Percentiles rank a stretch among this genome's conserved stretches.
Conservation (phyloP, 2,797 vertebrate species). For the Gambusia yucatana region DNA sequence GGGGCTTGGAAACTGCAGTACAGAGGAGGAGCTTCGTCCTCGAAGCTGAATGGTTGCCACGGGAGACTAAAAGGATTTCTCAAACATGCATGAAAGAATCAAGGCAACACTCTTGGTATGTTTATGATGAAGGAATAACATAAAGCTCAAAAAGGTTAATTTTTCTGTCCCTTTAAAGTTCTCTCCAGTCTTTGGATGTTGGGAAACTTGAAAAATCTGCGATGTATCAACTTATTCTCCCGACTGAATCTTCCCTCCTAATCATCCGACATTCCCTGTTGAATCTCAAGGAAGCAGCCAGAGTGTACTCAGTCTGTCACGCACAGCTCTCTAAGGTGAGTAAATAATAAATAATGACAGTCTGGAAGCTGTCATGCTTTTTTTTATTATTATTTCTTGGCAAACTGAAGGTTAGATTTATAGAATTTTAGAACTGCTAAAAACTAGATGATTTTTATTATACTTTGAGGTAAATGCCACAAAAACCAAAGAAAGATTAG, state of each 20-base stretch:
- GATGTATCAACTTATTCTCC: too few relatives aligned
- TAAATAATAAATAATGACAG: slow-evolving; percentile 3
- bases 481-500: not conserved
- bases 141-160: too few relatives aligned
- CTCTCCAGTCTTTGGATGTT: too few relatives aligned
- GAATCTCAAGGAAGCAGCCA: not conserved
- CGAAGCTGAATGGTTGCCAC: too few relatives aligned
- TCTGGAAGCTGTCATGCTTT: not conserved
- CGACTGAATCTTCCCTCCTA: not conserved
- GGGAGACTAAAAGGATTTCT: too few relatives aligned
- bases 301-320: not conserved
- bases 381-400: not conserved
- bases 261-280: not conserved
- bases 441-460: not conserved
- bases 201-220: too few relatives aligned
- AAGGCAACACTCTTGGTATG: not conserved
- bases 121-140: not conserved
- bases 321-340: not conserved
- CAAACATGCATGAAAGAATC: too few relatives aligned
- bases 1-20: too few relatives aligned
- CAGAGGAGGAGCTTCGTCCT: too few relatives aligned
- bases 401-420: not conserved
- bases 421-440: not conserved
- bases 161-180: too few relatives aligned
- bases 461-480: not conserved